Evolutionary conservation across 2,888 invertebrate species (phyloP).

Genomic region (Drosophila stalkeri): DNA sequence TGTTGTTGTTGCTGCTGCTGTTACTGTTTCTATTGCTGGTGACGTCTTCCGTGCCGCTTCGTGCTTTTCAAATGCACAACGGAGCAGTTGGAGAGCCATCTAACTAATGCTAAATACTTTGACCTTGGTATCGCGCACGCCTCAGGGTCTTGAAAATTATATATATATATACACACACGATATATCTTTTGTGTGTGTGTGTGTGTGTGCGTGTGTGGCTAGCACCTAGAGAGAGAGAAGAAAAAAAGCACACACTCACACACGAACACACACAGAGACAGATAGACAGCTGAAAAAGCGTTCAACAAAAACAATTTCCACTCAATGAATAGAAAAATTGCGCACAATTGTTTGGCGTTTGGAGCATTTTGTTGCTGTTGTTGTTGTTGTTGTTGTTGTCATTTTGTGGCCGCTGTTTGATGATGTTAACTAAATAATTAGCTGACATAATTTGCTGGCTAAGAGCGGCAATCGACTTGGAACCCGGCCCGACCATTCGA

Average conservation of each 20-base stretch:
- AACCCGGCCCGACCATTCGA: conserved; percentile 59
- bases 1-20: conserved; percentile 30
- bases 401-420: conserved; percentile 43
- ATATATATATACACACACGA: conserved; percentile 28
- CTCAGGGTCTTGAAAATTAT: conserved; percentile 81
- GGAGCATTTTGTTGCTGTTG: neutral
- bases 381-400: conserved; percentile 17
- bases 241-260: conserved; percentile 9
- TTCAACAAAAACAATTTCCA: conserved; percentile 74
- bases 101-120: conserved; percentile 81
- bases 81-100: conserved; percentile 63
- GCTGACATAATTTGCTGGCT: conserved; percentile 77
- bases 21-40: conserved; percentile 39
- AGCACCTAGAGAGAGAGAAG: conserved; percentile 45
- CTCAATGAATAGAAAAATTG: conserved; percentile 81
- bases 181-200: neutral
- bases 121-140: conserved; percentile 68
- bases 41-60: conserved; percentile 77
- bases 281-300: conserved; percentile 32
- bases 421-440: conserved; percentile 80
- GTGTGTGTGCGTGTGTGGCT: conserved; percentile 34
- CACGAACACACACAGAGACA: neutral
- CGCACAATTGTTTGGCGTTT: conserved; percentile 72
- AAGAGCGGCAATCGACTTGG: conserved; percentile 54
- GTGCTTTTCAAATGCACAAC: conserved; percentile 73